Evolutionary conservation across 53 echinoderm and acorn worm species (phyloP), one percentile per base, ranked within the genome.

Genomic region (Luidia sarsii): DNA sequence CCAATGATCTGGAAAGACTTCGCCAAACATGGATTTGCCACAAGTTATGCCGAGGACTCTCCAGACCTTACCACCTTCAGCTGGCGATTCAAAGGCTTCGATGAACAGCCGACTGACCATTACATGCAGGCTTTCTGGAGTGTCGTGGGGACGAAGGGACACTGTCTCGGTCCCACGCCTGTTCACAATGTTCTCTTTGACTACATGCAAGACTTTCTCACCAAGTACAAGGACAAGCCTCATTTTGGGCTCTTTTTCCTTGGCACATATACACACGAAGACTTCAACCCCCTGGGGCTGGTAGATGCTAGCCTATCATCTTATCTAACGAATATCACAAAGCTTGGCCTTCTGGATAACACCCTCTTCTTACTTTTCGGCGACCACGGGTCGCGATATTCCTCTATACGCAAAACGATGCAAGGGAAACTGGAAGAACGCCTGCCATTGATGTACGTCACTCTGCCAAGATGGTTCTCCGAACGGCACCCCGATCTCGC

Each of bases 381-480:
- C 16, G 88, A 88, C 61, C 88, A 88, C 55, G 88, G 88, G 11
- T 54, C 88, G 2, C 65, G 88, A n/a, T 88, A 88, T 39, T 66
- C 74, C 6, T 31, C 45, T 10, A 83, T 88, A 15, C 83, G 88
- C 18, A 20, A 73, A 9, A 48, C 88, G 5, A 24, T 88, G 29
- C 88, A 88, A 50, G 88, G 88, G 38, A 88, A 82, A 50, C 68
- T 88, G 7, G 88, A 88, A 71, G 88, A 88, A 25, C 73, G 88
- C 2, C 66, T 88, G 15, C 88, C 88, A 0, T 88, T 66, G 11
- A 46, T 88, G 66, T 88, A 82, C 1, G 50, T 88, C 32, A 45
- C 62, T 14, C n/a, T 88, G 4, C 88, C 88, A 2, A 28, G 66
- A 14, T 82, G 82, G 82, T 36, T 88, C 30, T 66, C 35, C 51